A percentile compares a stretch with the other conserved stretches of the same genome.
Conservation (phyloP, 2,888 invertebrate species). For the Zygogramma bicolorata region DNA sequence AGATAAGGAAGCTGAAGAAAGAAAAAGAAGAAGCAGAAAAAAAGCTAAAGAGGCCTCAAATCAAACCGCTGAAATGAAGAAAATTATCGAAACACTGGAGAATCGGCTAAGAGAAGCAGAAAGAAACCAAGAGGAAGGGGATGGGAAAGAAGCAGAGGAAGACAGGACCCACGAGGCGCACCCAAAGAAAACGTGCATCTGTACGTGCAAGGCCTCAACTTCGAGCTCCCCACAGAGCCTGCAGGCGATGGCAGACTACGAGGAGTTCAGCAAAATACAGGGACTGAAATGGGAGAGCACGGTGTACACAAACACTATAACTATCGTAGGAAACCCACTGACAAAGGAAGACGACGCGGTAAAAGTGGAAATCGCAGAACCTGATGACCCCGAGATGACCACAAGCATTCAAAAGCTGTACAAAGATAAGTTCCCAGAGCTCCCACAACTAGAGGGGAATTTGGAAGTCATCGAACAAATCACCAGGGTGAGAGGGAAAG, state of each 20-base stretch:
- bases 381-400: conserved; percentile 10
- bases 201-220: neutral
- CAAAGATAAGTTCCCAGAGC: conserved; percentile 21
- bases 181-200: neutral
- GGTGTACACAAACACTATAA: neutral
- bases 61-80: neutral
- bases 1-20: neutral
- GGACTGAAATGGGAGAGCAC: neutral
- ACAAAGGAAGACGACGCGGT: neutral
- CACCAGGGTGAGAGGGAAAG: neutral
- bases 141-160: neutral
- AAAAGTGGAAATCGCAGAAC: neutral
- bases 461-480: conserved; percentile 20
- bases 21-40: neutral
- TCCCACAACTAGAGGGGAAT: conserved; percentile 19
- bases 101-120: neutral
- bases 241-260: neutral
- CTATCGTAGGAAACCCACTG: conserved; percentile 11
- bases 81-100: neutral
- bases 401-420: conserved; percentile 24
- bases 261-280: neutral
- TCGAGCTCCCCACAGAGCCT: neutral
- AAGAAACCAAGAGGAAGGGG: neutral
- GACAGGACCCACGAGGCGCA: neutral
- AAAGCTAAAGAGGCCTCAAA: neutral